Evolutionary conservation across 2,888 invertebrate genomes (phyloP), one percentile per base, ranked within the genome.

Genomic region (Opisthograptis luteolata): DNA sequence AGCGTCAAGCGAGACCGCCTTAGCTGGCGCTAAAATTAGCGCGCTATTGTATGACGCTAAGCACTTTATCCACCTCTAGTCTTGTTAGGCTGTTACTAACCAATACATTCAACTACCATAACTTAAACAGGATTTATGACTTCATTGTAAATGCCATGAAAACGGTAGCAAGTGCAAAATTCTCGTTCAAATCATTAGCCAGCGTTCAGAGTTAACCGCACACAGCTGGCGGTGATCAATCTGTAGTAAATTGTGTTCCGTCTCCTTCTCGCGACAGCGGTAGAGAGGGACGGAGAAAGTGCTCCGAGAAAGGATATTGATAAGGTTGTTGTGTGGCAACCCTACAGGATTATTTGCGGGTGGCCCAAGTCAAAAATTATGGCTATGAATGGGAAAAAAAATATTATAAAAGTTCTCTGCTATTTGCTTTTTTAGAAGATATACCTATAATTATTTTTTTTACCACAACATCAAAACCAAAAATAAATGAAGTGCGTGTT

Each of bases 171-270:
- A 62, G 49, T 58, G 59, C 53, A 52, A 58, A 61, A 58, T 63
- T 55, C 54, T 55, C 53, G 51, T 54, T 27, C 40, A n/a, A n/a
- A n/a, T n/a, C n/a, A 55, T 59, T 58, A 43, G 53, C 32, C 46
- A 40, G 40, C 59, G 56, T 60, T 66, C 45, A 34, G 15, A 59
- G 51, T 55, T 48, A 20, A 44, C 56, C 60, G 63, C 56, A 50
- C 54, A 55, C 68, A 66, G 67, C 64, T 66, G 64, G 42, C 19
- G 55, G 53, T 49, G 58, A 61, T 69, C 61, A 60, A 62, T 64
- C 54, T 52, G 54, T 43, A 49, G 51, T 51, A 44, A 54, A 31
- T 35, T 31, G 4, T 45, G 1, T 43, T 13, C n/a, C 44, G 34
- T 60, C 64, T 13, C 51, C 39, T 41, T 64, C 52, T 54, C 4